phyloP scores from a whole-genome alignment of 2,113 vertebrate species.

The Pachyramphus minor region DNA sequence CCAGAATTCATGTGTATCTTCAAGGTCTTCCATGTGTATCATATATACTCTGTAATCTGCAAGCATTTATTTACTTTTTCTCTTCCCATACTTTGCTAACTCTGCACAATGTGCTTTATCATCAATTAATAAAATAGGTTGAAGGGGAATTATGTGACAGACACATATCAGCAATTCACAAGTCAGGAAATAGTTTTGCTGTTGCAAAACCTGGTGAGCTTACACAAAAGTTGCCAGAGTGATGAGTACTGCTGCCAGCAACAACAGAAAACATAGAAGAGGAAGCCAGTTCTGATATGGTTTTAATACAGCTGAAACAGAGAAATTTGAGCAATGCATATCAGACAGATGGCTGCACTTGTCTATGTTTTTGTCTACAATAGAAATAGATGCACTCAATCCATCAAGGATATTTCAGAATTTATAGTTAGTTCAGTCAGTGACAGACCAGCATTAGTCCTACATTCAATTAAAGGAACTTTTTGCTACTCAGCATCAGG shows the following conservation, averaged over 20 bases:
- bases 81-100: background rate
- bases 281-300: constrained; percentile 56
- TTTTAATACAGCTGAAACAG: constrained; percentile 31
- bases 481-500: background rate
- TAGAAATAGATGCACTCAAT: background rate
- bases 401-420: background rate
- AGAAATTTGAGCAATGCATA: background rate
- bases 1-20: background rate
- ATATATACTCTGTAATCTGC: background rate
- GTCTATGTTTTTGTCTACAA: background rate
- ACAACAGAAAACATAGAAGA: background rate
- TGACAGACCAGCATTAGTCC: background rate
- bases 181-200: constrained; percentile 15
- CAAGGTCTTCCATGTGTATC: background rate
- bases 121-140: background rate
- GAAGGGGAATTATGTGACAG: background rate
- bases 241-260: constrained; percentile 27
- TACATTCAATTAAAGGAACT: background rate
- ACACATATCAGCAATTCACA: background rate
- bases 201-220: constrained; percentile 30
- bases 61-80: background rate
- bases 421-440: background rate
- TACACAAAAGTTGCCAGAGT: constrained; percentile 19
- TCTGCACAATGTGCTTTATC: background rate
- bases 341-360: background rate